These are phyloP conservation scores for Ammodytes marinus DNA, from an alignment of 2,113 vertebrate species.

Conservation along the genomic window DNA sequence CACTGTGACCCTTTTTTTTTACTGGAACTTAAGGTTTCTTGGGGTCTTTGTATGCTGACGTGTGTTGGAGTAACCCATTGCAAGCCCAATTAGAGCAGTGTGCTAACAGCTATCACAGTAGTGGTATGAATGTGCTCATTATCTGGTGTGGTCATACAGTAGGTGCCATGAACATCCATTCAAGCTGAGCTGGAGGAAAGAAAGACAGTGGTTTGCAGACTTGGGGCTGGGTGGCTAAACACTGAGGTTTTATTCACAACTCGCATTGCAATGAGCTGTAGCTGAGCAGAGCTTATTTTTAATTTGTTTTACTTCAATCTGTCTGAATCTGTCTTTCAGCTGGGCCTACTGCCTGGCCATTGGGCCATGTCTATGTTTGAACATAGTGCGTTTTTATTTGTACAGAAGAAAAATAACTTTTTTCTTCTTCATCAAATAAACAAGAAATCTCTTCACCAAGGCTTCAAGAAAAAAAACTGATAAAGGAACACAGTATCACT, in stretches of 20 bases:
- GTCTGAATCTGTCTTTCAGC: slow-evolving; percentile 9
- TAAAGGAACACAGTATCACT: slow-evolving; percentile 46
- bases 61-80: slow-evolving; percentile 39
- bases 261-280: slow-evolving; percentile 39
- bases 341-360: slow-evolving; percentile 1
- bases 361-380: slow-evolving; percentile 25
- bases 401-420: slow-evolving; percentile 23
- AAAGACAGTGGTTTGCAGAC: slow-evolving; percentile 37
- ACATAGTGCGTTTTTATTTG: slow-evolving; percentile 39
- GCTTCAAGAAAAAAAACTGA: slow-evolving; percentile 24
- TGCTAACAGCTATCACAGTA: slow-evolving; percentile 36
- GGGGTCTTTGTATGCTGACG: slow-evolving; percentile 21
- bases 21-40: slow-evolving; percentile 12
- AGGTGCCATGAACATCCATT: slow-evolving; percentile 53
- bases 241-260: slow-evolving; percentile 57
- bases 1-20: slow-evolving; percentile 28
- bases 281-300: slow-evolving; percentile 37
- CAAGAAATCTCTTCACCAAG: slow-evolving; percentile 32
- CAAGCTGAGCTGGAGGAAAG: slow-evolving; percentile 37
- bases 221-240: slow-evolving; percentile 38
- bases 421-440: slow-evolving; percentile 23
- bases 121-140: slow-evolving; percentile 69
- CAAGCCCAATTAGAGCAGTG: slow-evolving; percentile 66
- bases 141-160: slow-evolving; percentile 52
- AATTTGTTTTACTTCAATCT: slow-evolving; percentile 24